phyloP scores from a whole-genome alignment of 2,113 vertebrate species.

The Trochalopteron elliotii region DNA sequence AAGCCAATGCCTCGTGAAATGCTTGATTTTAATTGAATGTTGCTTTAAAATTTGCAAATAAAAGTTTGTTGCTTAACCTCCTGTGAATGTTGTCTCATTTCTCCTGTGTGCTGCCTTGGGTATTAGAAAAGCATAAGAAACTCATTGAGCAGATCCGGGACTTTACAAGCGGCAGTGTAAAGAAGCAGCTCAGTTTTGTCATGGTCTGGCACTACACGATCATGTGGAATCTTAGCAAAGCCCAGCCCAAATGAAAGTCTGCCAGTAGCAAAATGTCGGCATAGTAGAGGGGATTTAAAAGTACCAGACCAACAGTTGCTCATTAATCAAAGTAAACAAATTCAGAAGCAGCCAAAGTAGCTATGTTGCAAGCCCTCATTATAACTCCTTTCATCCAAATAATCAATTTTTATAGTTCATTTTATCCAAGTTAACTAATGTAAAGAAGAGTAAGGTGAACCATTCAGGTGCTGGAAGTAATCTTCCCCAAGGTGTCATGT shows the following conservation, averaged over 20 bases:
- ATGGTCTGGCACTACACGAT: background rate
- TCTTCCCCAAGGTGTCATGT: background rate
- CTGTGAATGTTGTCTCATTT: background rate
- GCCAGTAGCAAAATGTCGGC: background rate
- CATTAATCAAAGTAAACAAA: background rate
- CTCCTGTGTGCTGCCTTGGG: background rate
- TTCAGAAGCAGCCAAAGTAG: background rate
- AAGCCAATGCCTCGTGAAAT: background rate
- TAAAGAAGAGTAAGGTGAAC: background rate
- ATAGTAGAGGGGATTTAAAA: background rate
- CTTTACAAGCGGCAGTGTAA: background rate
- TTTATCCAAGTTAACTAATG: background rate
- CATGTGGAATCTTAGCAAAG: background rate
- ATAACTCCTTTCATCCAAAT: background rate
- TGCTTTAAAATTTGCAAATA: background rate
- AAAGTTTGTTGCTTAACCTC: background rate
- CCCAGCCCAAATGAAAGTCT: background rate
- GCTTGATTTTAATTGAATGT: background rate
- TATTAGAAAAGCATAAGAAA: background rate
- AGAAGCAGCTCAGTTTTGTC: background rate
- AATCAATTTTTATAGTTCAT: background rate
- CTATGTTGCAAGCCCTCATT: background rate
- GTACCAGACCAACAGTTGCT: background rate
- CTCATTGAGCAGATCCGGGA: rapidly evolving
- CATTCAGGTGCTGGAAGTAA: background rate